These are phyloP conservation scores for Oncopodura yosiiana DNA, from an alignment of 1,140 invertebrate genomes.

Conservation along the genomic window DNA sequence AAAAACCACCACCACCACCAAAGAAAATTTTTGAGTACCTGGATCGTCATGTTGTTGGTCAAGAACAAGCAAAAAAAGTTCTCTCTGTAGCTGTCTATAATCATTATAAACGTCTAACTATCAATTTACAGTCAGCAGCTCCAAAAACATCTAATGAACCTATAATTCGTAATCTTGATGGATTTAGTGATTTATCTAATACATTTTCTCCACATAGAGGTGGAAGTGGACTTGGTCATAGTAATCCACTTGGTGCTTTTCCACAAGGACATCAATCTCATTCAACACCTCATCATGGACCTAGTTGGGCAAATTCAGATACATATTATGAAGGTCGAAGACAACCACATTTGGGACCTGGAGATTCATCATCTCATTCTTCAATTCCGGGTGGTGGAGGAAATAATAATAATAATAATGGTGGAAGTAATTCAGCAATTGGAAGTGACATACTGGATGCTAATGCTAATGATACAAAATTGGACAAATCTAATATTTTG, in stretches of 20 bases:
- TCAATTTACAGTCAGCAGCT: conserved; percentile 64
- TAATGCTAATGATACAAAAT: conserved; percentile 67
- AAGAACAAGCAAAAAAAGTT: conserved; percentile 97
- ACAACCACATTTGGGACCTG: background rate
- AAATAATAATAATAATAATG: background rate
- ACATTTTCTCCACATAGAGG: conserved; percentile 29
- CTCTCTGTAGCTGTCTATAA: conserved; percentile 97
- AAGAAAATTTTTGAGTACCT: conserved; percentile 54
- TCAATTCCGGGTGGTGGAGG: conserved; percentile 33
- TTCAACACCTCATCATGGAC: conserved; percentile 24
- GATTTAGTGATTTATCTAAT: conserved; percentile 28
- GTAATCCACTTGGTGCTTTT: conserved; percentile 43
- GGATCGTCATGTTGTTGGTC: conserved; percentile 64
- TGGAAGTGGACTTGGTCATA: conserved; percentile 56
- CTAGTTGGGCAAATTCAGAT: conserved; percentile 33
- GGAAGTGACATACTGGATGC: conserved; percentile 80
- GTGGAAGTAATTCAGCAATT: conserved; percentile 32
- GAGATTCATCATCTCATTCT: background rate
- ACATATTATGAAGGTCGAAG: conserved; percentile 34
- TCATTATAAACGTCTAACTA: conserved; percentile 95
- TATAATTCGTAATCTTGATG: conserved; percentile 32
- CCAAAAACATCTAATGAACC: conserved; percentile 22
- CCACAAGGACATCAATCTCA: conserved; percentile 35
- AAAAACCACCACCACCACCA: conserved; percentile 79
- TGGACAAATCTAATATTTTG: conserved; percentile 97